phyloP scores from a whole-genome alignment of 2,113 vertebrate genomes.

The Mesembrinibis cayennensis region DNA sequence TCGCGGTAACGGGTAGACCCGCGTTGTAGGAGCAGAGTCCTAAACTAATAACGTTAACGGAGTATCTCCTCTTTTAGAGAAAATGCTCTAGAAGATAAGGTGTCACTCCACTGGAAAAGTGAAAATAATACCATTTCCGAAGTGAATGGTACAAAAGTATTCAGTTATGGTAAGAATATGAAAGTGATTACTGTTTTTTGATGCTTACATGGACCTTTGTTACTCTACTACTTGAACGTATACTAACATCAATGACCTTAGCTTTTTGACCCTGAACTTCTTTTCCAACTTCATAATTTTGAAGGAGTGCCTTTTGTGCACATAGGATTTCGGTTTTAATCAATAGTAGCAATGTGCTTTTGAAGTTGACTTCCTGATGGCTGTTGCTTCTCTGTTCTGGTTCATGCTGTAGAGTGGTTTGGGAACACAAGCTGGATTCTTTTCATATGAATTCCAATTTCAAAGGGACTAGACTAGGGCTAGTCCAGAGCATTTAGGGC shows the following conservation, averaged over 20 bases:
- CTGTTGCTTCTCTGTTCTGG: accelerated
- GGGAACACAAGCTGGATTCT: background rate
- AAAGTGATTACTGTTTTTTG: background rate
- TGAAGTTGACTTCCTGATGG: background rate
- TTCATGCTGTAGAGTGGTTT: background rate
- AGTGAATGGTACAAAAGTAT: conserved; percentile 83
- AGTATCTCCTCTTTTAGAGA: conserved; percentile 46
- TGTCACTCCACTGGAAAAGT: conserved; percentile 80
- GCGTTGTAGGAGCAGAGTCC: too few species aligned
- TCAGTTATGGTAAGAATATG: conserved; percentile 83
- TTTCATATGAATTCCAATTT: background rate
- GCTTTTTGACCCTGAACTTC: background rate
- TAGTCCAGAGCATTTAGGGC: background rate
- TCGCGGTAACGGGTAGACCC: accelerated
- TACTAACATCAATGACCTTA: background rate
- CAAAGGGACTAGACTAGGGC: background rate
- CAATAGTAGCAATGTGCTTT: too few species aligned
- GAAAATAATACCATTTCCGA: conserved; percentile 82
- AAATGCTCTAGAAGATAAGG: conserved; percentile 67
- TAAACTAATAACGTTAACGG: accelerated
- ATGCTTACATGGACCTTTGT: accelerated
- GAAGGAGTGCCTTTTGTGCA: accelerated
- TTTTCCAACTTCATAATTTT: accelerated
- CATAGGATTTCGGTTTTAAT: accelerated
- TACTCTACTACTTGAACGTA: background rate